Conservation (phyloP, 2,797 vertebrate species). For the Pampus argenteus region DNA sequence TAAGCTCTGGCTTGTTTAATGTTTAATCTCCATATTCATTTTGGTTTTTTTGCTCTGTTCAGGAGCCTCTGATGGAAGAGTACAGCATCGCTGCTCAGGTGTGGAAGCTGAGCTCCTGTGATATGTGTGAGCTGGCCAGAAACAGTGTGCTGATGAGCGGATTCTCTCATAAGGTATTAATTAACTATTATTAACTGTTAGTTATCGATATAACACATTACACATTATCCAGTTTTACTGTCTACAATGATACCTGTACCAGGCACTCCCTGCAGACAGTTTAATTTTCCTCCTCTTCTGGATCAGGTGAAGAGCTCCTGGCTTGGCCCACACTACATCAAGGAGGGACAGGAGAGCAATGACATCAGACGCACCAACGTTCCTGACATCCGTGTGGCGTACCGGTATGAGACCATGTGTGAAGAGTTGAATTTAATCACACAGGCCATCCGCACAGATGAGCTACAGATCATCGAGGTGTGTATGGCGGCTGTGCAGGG, state of each 20-base stretch:
- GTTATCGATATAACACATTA: not conserved
- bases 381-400: slow-evolving; percentile 95
- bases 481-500: slow-evolving; percentile 67
- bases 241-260: not conserved
- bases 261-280: not conserved
- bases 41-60: not conserved
- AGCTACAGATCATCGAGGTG: slow-evolving; percentile 91
- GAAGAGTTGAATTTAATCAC: slow-evolving; percentile 97
- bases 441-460: slow-evolving; percentile 92
- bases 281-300: slow-evolving; percentile 18
- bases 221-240: not conserved
- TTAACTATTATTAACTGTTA: slow-evolving; percentile 53
- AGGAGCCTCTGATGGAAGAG: slow-evolving; percentile 98
- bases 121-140: slow-evolving; percentile 97
- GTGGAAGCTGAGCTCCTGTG: slow-evolving; percentile 98
- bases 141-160: slow-evolving; percentile 99
- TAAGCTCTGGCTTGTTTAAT: no score
- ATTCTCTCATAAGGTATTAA: slow-evolving; percentile 92
- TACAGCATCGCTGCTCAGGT: slow-evolving; percentile 99
- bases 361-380: slow-evolving; percentile 97
- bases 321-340: slow-evolving; percentile 91
- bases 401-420: slow-evolving; percentile 95
- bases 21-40: not conserved
- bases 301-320: slow-evolving; percentile 93
- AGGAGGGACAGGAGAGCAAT: slow-evolving; percentile 93